Percentiles rank a stretch among this genome's conserved stretches.
These are phyloP conservation scores for Drosophila subsilvestris DNA, from an alignment of 2,888 invertebrate species.

Conservation along the genomic window DNA sequence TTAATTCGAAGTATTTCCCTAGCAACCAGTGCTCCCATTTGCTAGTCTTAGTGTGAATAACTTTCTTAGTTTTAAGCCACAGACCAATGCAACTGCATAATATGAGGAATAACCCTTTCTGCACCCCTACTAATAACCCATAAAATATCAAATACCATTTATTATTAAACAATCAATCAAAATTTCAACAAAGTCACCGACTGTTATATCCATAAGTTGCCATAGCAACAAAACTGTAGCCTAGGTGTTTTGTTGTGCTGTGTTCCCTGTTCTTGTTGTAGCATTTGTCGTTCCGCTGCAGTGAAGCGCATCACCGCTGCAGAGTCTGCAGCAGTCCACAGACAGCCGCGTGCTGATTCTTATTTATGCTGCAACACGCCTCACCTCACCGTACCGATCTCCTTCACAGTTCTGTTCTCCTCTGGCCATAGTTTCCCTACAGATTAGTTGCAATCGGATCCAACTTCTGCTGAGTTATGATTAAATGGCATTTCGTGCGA, in stretches of 20 bases:
- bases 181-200: no score
- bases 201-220: background rate
- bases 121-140: no score
- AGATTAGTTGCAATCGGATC: constrained; percentile 48
- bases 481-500: constrained; percentile 74
- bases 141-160: no score
- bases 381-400: constrained; percentile 1
- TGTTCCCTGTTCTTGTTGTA: constrained; percentile 22
- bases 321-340: constrained; percentile 24
- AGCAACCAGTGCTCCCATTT: no score
- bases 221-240: background rate
- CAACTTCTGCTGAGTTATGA: constrained; percentile 64
- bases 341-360: constrained; percentile 60
- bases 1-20: no score
- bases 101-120: no score
- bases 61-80: no score
- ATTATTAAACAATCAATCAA: no score
- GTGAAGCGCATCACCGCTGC: constrained; percentile 73
- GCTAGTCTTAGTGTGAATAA: no score
- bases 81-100: no score
- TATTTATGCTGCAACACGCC: constrained; percentile 67
- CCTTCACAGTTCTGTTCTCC: no score
- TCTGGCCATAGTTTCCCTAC: background rate
- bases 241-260: constrained; percentile 19
- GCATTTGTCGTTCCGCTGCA: constrained; percentile 65